A percentile compares a stretch with the other conserved stretches of the same genome.
Conservation (phyloP, 2,113 vertebrate genomes). For the Gopherus flavomarginatus region DNA sequence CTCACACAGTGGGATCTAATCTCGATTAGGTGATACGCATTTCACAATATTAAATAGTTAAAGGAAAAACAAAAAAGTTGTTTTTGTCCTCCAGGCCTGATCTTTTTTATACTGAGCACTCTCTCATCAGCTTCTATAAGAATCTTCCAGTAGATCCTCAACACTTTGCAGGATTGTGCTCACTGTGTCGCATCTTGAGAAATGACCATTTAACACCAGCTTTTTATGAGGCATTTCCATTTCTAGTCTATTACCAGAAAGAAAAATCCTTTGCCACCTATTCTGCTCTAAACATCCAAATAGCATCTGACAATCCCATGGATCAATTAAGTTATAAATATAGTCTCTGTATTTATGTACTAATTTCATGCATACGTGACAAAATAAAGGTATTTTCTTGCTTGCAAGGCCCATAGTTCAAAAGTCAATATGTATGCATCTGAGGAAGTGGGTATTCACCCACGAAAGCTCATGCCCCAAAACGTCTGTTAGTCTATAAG, state of each 20-base stretch:
- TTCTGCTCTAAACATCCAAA: constrained; percentile 11
- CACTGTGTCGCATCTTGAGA: background rate
- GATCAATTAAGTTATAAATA: constrained; percentile 58
- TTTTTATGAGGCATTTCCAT: constrained; percentile 4
- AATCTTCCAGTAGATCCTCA: background rate
- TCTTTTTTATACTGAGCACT: rapidly evolving
- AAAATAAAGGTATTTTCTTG: constrained; percentile 46
- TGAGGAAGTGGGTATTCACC: too few relatives aligned
- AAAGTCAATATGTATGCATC: constrained; percentile 15
- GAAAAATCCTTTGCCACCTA: constrained; percentile 15
- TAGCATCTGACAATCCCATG: constrained; percentile 32
- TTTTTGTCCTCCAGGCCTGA: background rate
- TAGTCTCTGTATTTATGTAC: constrained; percentile 43
- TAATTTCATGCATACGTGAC: constrained; percentile 37
- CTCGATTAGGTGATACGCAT: background rate
- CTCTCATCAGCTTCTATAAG: rapidly evolving
- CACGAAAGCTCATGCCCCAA: too few relatives aligned
- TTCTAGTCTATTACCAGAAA: constrained; percentile 13
- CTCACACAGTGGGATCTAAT: background rate
- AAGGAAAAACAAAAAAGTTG: rapidly evolving
- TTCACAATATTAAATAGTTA: background rate
- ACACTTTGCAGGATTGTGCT: rapidly evolving
- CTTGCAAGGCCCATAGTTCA: constrained; percentile 41
- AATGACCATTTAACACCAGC: background rate
- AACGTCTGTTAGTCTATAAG: too few relatives aligned